Conservation (phyloP, 37 sponge, comb jelly and placozoan genomes). For the Agelas oroides region DNA sequence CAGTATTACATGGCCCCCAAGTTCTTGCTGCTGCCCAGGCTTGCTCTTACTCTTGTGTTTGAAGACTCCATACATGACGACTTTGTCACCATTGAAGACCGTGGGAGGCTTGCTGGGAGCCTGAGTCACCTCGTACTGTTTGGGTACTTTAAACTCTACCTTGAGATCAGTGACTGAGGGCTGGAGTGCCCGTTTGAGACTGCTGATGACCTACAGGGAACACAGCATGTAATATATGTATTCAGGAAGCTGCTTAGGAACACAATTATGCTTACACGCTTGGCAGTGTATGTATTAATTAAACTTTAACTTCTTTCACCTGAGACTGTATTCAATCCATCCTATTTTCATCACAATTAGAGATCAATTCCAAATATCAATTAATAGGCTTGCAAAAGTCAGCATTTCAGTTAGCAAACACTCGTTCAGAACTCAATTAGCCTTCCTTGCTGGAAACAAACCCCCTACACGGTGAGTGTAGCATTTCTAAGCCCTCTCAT, state of each 20-base stretch:
- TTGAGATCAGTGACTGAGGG: slow-evolving; percentile 63
- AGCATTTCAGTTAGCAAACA: too few relatives aligned
- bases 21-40: background rate
- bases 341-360: too few relatives aligned
- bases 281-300: too few relatives aligned
- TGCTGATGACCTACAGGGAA: slow-evolving; percentile 59
- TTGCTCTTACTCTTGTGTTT: slow-evolving; percentile 7
- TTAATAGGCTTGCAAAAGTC: too few relatives aligned
- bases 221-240: background rate
- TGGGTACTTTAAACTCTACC: slow-evolving; percentile 53
- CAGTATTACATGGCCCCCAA: slow-evolving; percentile 44
- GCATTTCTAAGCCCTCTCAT: too few relatives aligned
- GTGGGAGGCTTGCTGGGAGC: slow-evolving; percentile 58
- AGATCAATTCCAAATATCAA: too few relatives aligned
- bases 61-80: slow-evolving; percentile 70
- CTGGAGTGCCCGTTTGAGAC: slow-evolving; percentile 74
- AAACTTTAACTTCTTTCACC: too few relatives aligned
- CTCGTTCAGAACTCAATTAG: too few relatives aligned
- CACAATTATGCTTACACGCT: background rate
- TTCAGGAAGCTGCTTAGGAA: background rate
- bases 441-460: too few relatives aligned
- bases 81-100: slow-evolving; percentile 72
- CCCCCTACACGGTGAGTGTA: too few relatives aligned
- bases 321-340: too few relatives aligned
- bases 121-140: slow-evolving; percentile 24